These are phyloP conservation scores for Epinephelus lanceolatus DNA, from an alignment of 2,113 vertebrate genomes.

Conservation along the genomic window DNA sequence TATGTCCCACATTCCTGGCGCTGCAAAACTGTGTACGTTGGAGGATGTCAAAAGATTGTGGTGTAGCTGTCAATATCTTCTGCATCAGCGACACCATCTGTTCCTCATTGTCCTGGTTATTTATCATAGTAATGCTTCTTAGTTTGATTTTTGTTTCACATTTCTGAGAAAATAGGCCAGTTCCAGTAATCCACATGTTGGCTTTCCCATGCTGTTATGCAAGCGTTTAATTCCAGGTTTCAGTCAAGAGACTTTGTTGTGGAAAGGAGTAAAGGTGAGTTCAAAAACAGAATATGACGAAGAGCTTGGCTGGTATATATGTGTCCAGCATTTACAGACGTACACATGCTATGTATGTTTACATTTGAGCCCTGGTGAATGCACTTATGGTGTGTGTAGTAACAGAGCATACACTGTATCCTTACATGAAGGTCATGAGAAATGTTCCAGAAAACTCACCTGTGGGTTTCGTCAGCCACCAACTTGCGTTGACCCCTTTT, in stretches of 20 bases:
- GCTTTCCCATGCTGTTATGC: conserved; percentile 66
- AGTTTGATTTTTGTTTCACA: conserved; percentile 38
- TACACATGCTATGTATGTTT: neutral
- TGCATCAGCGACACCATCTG: conserved; percentile 62
- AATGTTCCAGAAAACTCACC: conserved; percentile 73
- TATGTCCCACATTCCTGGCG: neutral
- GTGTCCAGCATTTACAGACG: conserved; percentile 11
- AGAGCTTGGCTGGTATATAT: neutral
- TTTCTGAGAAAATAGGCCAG: conserved; percentile 44
- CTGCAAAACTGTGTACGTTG: conserved; percentile 9
- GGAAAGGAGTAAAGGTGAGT: neutral
- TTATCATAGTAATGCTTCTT: conserved; percentile 43
- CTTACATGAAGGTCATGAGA: conserved; percentile 72
- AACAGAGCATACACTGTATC: too few species aligned
- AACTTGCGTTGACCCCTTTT: conserved; percentile 4
- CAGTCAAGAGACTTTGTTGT: conserved; percentile 5
- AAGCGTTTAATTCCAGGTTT: conserved; percentile 59
- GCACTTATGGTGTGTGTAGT: neutral
- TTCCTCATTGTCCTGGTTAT: conserved; percentile 48
- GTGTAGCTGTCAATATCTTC: conserved; percentile 50
- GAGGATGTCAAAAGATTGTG: conserved; percentile 34
- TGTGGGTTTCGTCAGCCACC: conserved; percentile 43
- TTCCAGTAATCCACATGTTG: conserved; percentile 69
- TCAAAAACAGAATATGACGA: neutral
- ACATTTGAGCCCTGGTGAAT: conserved; percentile 4